Evolutionary conservation across 2,888 invertebrate genomes (phyloP), one percentile per base, ranked within the genome.

Genomic region (Trichogramma evanescens): DNA sequence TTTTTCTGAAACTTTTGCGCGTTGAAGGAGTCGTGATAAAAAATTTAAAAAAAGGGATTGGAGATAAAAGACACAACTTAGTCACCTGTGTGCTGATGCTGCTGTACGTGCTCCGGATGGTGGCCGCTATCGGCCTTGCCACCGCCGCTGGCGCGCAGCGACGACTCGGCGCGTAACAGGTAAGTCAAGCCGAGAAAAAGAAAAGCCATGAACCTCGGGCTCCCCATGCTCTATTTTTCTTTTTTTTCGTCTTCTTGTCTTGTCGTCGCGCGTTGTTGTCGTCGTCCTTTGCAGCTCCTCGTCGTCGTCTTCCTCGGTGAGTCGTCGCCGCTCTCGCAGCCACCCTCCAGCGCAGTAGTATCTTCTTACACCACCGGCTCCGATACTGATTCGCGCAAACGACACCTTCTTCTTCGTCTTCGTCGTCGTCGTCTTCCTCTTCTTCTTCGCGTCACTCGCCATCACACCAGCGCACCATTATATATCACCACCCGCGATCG

Each of bases 101-200:
- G 63, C 44, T 60, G 57, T 45, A 56, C 45, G 60, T 53, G 56
- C 9, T 58, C 63, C 7, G 43, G 45, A n/a, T 41, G 46, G 26
- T 26, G 26, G 26, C 26, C 26, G 26, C 26, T 26, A 26, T 26
- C 26, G 26, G 48, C 10, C 48, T 48, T 48, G 10, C 26, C 10
- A 48, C 26, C 10, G 9, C 50, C 51, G 50, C 38, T 41, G 9
- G 52, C 5, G 48, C 44, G 26, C 40, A 67, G 66, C 57, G 69
- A 67, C 49, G 72, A 66, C 63, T 72, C 70, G 49, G 68, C 71
- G 66, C 70, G 73, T 71, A 73, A 67, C 68, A 74, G 72, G 72
- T 72, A 72, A 61, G 69, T 68, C 66, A 70, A 68, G 63, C 70
- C 72, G 65, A 74, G 67, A 66, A 73, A 64, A 50, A 73, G 58